Evolutionary conservation across 2,113 vertebrate species (phyloP).

Genomic region (Lycaon pictus): DNA sequence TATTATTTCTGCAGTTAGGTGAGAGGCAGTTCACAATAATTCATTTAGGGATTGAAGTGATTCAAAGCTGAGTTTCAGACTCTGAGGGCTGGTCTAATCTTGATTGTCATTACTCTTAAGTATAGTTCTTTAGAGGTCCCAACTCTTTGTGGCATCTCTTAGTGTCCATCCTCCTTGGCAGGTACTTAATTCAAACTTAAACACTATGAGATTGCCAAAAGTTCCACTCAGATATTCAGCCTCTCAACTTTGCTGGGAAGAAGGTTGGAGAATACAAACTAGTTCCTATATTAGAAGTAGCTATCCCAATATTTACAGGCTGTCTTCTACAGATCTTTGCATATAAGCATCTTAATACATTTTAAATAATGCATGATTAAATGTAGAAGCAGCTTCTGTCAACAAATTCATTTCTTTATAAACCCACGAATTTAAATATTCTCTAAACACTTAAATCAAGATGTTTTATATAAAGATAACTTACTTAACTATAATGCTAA

Average conservation of each 20-base stretch:
- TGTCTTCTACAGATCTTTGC: neutral
- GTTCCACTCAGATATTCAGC: neutral
- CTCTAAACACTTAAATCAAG: neutral
- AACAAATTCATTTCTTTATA: neutral
- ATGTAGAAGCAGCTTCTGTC: neutral
- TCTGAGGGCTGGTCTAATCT: neutral
- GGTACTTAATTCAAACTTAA: neutral
- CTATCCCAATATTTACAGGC: neutral
- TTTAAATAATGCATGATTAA: conserved; percentile 19
- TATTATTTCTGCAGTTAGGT: neutral
- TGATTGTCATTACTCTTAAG: neutral
- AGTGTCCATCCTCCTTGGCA: neutral
- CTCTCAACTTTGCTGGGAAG: neutral
- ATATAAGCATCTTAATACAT: neutral
- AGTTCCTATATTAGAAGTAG: neutral
- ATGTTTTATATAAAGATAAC: neutral
- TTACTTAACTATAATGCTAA: neutral
- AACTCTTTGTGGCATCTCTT: neutral
- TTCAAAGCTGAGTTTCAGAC: neutral
- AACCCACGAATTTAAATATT: conserved; percentile 30
- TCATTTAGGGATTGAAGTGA: neutral
- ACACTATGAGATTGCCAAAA: neutral
- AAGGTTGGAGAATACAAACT: neutral
- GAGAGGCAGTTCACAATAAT: neutral
- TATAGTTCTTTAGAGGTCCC: neutral